A percentile compares a stretch with the other conserved stretches of the same genome.
phyloP scores from a whole-genome alignment of 2,113 vertebrate genomes.

The Chinchilla lanigera region DNA sequence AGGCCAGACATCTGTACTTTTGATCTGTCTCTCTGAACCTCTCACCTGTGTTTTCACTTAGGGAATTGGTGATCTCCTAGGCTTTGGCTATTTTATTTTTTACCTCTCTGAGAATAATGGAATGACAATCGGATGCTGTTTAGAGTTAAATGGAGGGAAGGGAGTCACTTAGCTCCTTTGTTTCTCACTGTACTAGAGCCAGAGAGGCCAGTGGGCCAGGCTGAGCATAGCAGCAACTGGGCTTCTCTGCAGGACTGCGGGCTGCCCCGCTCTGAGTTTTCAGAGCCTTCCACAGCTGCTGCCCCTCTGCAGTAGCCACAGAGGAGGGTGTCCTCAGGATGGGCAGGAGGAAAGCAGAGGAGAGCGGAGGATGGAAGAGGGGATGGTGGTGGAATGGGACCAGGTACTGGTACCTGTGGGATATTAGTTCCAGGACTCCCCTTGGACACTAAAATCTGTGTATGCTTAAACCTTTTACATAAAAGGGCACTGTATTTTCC shows the following conservation, averaged over 20 bases:
- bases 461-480: neutral
- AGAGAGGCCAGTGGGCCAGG: neutral
- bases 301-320: neutral
- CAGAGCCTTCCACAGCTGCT: neutral
- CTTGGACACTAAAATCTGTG: neutral
- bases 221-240: neutral
- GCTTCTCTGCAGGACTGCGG: neutral
- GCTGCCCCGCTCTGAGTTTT: neutral
- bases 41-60: neutral
- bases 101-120: neutral
- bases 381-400: neutral
- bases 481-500: neutral
- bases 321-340: neutral
- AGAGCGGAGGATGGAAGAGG: neutral
- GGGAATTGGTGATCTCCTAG: neutral
- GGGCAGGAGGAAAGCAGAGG: neutral
- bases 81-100: neutral
- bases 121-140: neutral
- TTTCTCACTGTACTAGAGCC: neutral
- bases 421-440: neutral
- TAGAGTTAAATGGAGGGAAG: neutral
- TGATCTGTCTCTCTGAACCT: neutral
- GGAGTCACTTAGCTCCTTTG: neutral
- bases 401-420: neutral
- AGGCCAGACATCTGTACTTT: neutral